Evolutionary conservation across 2,888 invertebrate genomes (phyloP).

Genomic region (Zygaena filipendulae): DNA sequence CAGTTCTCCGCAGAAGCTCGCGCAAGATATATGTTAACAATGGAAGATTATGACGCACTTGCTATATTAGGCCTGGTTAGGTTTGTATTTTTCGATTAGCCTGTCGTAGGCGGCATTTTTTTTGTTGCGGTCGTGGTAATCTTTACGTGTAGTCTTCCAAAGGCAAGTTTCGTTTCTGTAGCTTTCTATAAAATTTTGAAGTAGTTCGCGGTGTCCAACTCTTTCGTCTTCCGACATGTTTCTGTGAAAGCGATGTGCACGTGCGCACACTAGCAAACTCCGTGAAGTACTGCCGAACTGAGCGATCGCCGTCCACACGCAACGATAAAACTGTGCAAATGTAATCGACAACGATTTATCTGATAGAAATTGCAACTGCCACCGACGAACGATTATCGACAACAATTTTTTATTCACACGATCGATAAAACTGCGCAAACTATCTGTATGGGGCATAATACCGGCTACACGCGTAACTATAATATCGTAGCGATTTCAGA

Average conservation of each 20-base stretch:
- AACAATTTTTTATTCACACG: slow-evolving; percentile 12
- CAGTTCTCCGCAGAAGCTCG: slow-evolving; percentile 13
- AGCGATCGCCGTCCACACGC: no score
- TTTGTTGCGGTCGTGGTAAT: slow-evolving; percentile 16
- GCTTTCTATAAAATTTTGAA: slow-evolving; percentile 8
- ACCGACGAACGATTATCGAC: slow-evolving; percentile 11
- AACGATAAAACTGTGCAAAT: no score
- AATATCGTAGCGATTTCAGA: no score
- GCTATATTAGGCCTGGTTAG: slow-evolving; percentile 4
- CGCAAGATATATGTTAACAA: slow-evolving; percentile 9
- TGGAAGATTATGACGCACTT: slow-evolving; percentile 9
- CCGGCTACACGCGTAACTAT: no score
- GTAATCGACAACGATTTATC: no score
- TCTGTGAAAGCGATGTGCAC: slow-evolving; percentile 2
- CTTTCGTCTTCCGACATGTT: slow-evolving; percentile 5
- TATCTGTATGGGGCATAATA: slow-evolving; percentile 3
- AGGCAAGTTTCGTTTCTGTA: slow-evolving; percentile 10
- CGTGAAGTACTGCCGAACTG: slow-evolving; percentile 4
- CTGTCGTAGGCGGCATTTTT: slow-evolving; percentile 15
- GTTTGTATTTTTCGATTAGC: no score
- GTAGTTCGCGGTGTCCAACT: slow-evolving; percentile 7
- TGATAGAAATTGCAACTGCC: no score
- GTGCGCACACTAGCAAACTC: slow-evolving; percentile 3
- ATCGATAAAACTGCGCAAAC: slow-evolving; percentile 4
- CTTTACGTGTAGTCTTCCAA: slow-evolving; percentile 14